Percentiles rank a stretch among this genome's conserved stretches.
Evolutionary conservation across 2,113 vertebrate genomes (phyloP).

Genomic region (Protobothrops mucrosquamatus): DNA sequence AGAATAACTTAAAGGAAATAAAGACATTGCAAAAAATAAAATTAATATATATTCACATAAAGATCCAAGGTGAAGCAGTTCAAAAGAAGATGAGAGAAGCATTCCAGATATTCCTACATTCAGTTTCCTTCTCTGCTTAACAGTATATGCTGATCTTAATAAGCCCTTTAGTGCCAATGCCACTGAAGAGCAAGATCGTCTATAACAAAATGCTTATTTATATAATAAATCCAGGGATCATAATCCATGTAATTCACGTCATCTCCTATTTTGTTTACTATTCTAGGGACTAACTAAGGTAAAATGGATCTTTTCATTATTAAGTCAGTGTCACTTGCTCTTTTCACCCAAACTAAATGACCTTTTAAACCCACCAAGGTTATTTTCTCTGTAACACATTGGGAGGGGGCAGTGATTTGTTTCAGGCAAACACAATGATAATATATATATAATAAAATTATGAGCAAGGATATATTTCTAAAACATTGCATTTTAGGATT

Average conservation of each 20-base stretch:
- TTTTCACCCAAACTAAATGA: slow-evolving; percentile 1
- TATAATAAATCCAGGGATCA: background rate
- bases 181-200: background rate
- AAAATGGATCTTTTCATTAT: background rate
- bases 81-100: background rate
- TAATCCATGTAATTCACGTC: slow-evolving; percentile 2
- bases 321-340: background rate
- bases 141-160: background rate
- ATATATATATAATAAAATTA: background rate
- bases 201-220: background rate
- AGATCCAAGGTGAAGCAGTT: background rate
- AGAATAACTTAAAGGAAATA: slow-evolving; percentile 19
- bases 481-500: background rate
- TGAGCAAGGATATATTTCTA: background rate
- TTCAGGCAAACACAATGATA: background rate
- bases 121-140: background rate
- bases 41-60: background rate
- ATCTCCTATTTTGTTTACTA: slow-evolving; percentile 12
- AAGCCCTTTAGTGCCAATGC: background rate
- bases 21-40: background rate
- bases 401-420: background rate
- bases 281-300: background rate
- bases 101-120: background rate
- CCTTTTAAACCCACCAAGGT: background rate
- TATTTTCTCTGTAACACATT: background rate